phyloP scores from a whole-genome alignment of 2,797 vertebrate genomes.

The Catostomus latipinnis region DNA sequence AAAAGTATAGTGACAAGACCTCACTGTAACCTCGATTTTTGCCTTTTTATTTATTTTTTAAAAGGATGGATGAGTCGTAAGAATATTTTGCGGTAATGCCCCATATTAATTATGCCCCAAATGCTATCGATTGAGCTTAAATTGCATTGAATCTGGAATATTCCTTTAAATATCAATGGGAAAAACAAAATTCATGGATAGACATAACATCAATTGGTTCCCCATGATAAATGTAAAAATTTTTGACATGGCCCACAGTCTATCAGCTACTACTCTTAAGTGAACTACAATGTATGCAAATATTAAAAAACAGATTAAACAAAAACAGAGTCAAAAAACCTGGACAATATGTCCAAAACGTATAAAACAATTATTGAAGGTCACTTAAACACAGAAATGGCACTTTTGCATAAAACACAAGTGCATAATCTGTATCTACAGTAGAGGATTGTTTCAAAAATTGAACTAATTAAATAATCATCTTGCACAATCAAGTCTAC shows the following conservation, averaged over 20 bases:
- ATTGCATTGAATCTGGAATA: too few species aligned
- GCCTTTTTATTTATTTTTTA: too few species aligned
- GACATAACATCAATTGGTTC: conserved; percentile 7
- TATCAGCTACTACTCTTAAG: conserved; percentile 15
- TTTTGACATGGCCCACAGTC: conserved; percentile 38
- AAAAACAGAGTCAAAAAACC: conserved; percentile 63
- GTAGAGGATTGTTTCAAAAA: conserved; percentile 44
- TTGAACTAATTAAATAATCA: conserved; percentile 31
- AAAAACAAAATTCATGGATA: conserved; percentile 19
- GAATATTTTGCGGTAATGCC: too few species aligned
- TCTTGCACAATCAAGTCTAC: conserved; percentile 43
- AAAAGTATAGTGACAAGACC: too few species aligned
- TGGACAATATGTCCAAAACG: conserved; percentile 82
- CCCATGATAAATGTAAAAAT: conserved; percentile 22
- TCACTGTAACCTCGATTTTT: too few species aligned
- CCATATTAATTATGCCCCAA: too few species aligned
- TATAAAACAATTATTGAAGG: conserved; percentile 79
- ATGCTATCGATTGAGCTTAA: too few species aligned
- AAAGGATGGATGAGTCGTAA: too few species aligned
- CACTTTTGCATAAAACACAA: conserved; percentile 70
- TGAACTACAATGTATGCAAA: conserved; percentile 10
- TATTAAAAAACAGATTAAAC: conserved; percentile 52
- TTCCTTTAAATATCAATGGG: neutral
- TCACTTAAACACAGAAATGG: conserved; percentile 83
- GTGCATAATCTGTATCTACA: conserved; percentile 52